Conservation (phyloP, 2,113 vertebrate genomes). For the Archocentrus centrarchus region DNA sequence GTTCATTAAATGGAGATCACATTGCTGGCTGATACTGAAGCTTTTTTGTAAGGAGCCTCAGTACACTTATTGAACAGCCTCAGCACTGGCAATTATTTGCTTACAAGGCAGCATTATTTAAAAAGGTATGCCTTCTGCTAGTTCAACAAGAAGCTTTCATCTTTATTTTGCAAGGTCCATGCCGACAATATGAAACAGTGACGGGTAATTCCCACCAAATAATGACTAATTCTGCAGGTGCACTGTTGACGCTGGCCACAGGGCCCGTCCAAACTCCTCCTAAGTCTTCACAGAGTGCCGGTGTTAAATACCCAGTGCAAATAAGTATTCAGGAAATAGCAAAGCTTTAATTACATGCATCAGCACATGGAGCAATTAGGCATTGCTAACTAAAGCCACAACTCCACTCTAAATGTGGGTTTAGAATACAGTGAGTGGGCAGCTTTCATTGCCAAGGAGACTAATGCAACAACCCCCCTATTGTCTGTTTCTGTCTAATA, state of each 20-base stretch:
- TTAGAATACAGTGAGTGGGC: slow-evolving; percentile 26
- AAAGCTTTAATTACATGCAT: slow-evolving; percentile 64
- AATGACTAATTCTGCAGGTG: slow-evolving; percentile 45
- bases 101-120: not conserved
- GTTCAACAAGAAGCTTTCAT: not conserved
- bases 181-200: not conserved
- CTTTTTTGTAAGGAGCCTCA: not conserved
- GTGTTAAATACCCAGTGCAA: slow-evolving; percentile 38
- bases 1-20: not conserved
- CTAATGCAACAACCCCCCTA: slow-evolving; percentile 49
- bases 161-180: not conserved
- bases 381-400: slow-evolving; percentile 48
- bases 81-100: not conserved
- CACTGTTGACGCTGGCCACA: not conserved
- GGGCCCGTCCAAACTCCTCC: slow-evolving; percentile 9
- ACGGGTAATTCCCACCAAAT: slow-evolving; percentile 1
- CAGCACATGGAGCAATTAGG: slow-evolving; percentile 51
- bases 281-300: not conserved
- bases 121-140: not conserved
- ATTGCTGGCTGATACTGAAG: not conserved
- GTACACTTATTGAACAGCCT: not conserved
- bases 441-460: slow-evolving; percentile 69
- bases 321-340: slow-evolving; percentile 56
- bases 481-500: slow-evolving; percentile 37
- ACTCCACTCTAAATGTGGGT: slow-evolving; percentile 61